Base-by-base conservation (phyloP, 2,888 invertebrate species). In the Alloplasta piceator region DNA sequence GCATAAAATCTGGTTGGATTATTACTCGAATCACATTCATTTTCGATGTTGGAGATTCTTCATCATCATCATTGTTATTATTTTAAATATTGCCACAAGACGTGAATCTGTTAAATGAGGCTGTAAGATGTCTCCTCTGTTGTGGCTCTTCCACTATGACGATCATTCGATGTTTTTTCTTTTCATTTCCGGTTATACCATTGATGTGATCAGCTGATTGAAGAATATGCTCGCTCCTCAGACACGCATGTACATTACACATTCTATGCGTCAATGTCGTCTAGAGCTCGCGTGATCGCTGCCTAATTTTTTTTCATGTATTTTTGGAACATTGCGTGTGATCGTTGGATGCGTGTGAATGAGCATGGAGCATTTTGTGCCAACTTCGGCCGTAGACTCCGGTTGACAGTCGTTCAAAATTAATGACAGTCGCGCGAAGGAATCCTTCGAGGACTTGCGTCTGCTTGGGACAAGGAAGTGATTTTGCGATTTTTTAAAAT, bases 1-100 rank as follows among this genome's bases (percentile, higher is more conserved):
- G 60, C 58, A 64, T 58, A 66, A 43, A 58, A 74, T 74, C 50
- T 26, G 52, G 16, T 6, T 48, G 56, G 68, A 70, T 64, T 70
- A 77, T 77, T 71, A 56, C 70, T 63, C 55, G 68, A 14, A 76
- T 68, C 12, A 14, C 43, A 55, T 52, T 68, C 61, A 41, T 61
- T 43, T 61, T 61, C 52, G 68, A 68, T 63, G 48, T 58, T 56
- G 56, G 46, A 43, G 58, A 52, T 46, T 66, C 16, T 67, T 26
- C 26, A 3, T 26, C 26, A 26, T 26, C 3, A 26, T 26, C 3
- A 26, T 26, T 26, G 3, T 26, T 26, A 26, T 26, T 26, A 26
- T 26, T 26, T 26, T 26, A 2, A 26, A 26, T 26, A 26, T 26
- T 26, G 26, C 48, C 48, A 5, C 7, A 5, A 48, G 10, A 48